Evolutionary conservation across 2,113 vertebrate species (phyloP), one percentile per base, ranked within the genome.

Genomic region (Ariopsis seemanni): DNA sequence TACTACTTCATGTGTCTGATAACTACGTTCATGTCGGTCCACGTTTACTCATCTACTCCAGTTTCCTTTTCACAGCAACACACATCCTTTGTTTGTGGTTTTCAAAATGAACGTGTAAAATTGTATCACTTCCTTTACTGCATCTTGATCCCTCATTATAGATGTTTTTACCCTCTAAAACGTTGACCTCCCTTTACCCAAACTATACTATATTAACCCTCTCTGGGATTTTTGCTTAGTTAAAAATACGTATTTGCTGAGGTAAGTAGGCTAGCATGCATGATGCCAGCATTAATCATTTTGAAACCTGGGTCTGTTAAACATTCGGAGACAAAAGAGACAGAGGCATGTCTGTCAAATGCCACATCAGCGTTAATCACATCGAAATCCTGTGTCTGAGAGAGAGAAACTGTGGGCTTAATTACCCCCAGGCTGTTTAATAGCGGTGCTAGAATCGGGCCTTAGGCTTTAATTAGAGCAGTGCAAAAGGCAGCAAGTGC

Each of bases 391-490:
- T 62, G 79, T 42, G 57, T 22, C 27, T 60, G 78, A 72, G 74
- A 79, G 22, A 75, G 69, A 75, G 48, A 77, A 53, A 78, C 60
- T 22, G 85, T 83, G 53, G 82, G 85, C 67, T 82, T 90, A 89
- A 89, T 90, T 90, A 89, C 86, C 89, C 42, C 9, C 72, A 84
- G 55, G 84, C 82, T 74, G 42, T 89, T 90, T 88, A 88, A 86
- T 85, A 82, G 67, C 27, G 27, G 81, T 82, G 34, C 82, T 85
- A 84, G 87, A 22, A 71, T 82, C 63, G 84, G 30, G 48, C 81
- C 25, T 82, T 25, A 84, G 65, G 65, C 87, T 84, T 81, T 90
- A 90, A 88, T 90, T 88, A 90, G 65, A 83, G 52, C 80, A 84
- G 63, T 22, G 71, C 69, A 83, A 42, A 72, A 50, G 48, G 55